Percentiles rank a stretch among this genome's conserved stretches.
Evolutionary conservation across 1,140 invertebrate genomes (phyloP).

Genomic region (Ips typographus): DNA sequence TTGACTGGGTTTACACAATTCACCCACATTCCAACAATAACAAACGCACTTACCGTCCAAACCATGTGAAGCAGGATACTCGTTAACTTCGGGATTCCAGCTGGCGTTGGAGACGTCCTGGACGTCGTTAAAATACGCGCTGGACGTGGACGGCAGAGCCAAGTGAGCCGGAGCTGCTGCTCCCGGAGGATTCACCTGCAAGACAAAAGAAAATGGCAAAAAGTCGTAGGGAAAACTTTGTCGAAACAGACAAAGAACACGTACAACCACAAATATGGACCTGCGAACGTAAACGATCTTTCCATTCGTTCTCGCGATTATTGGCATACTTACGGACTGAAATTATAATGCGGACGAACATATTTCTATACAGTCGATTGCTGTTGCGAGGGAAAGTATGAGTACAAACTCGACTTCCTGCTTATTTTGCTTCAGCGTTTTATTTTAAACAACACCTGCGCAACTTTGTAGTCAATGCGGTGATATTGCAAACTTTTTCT

Average conservation of each 20-base stretch:
- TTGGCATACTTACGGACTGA: constrained; percentile 36
- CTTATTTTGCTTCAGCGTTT: constrained; percentile 29
- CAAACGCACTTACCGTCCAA: constrained; percentile 39
- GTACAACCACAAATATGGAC: constrained; percentile 14
- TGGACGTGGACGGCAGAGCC: constrained; percentile 26
- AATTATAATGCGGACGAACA: constrained; percentile 35
- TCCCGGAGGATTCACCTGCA: constrained; percentile 40
- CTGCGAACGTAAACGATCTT: constrained; percentile 19
- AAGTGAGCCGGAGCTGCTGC: constrained; percentile 2
- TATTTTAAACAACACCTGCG: constrained; percentile 9
- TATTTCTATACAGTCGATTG: constrained; percentile 32
- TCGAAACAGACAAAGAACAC: background rate
- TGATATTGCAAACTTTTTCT: too few species aligned
- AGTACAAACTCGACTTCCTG: constrained; percentile 36
- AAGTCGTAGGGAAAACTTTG: too few species aligned
- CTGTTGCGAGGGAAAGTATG: constrained; percentile 42
- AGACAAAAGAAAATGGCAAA: background rate
- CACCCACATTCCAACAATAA: background rate
- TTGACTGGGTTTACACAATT: background rate
- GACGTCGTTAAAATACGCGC: constrained; percentile 23
- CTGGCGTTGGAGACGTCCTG: constrained; percentile 21
- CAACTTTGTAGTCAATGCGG: too few species aligned
- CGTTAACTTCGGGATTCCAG: constrained; percentile 34
- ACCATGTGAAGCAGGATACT: constrained; percentile 30
- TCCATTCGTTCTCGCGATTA: constrained; percentile 19